Base-by-base conservation (phyloP, 1,140 invertebrate genomes). In the Prorops nasuta region DNA sequence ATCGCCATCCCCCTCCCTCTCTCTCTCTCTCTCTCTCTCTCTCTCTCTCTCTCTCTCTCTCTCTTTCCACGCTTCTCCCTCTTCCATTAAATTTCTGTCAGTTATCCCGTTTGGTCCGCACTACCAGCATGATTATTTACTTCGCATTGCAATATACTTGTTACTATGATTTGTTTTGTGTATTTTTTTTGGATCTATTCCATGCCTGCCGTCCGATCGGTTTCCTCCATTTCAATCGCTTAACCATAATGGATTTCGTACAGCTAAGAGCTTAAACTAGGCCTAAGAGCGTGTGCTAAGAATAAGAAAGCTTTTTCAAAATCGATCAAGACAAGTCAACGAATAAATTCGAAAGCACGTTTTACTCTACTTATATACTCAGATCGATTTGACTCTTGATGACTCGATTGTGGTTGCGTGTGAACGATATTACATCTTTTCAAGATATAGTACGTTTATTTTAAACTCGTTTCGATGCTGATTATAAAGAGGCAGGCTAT, bases 101-200 rank as follows among this genome's bases (percentile, higher is more conserved):
- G 65, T 67, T 69, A 64, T 67, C 58, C 63, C 66, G 49, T 71
- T 74, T 74, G 72, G 72, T 74, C 70, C 72, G 59, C 70, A 71
- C 68, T 72, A 72, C 71, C 68, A 74, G 71, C 71, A 72, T 69
- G 59, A 69, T 65, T 63, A 46, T 64, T 70, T 58, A 60, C 60
- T 58, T 60, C 63, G 63, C 62, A 60, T 62, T 49, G 61, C 62
- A 69, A 72, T 71, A 67, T 65, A 64, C 62, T 53, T 60, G 54
- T 69, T 60, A 63, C 56, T 66, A 66, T 56, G 54, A 48, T 54
- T 55, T 67, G 54, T 69, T 67, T 41, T 35, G n/a, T n/a, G n/a
- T n/a, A n/a, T n/a, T n/a, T n/a, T n/a, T n/a, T n/a, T n/a, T n/a
- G n/a, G n/a, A 60, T 63, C 58, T 50, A 44, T 64, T 64, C 58